Evolutionary conservation across 2,888 invertebrate species (phyloP), one percentile per base, ranked within the genome.

Genomic region (Cerastoderma edule): DNA sequence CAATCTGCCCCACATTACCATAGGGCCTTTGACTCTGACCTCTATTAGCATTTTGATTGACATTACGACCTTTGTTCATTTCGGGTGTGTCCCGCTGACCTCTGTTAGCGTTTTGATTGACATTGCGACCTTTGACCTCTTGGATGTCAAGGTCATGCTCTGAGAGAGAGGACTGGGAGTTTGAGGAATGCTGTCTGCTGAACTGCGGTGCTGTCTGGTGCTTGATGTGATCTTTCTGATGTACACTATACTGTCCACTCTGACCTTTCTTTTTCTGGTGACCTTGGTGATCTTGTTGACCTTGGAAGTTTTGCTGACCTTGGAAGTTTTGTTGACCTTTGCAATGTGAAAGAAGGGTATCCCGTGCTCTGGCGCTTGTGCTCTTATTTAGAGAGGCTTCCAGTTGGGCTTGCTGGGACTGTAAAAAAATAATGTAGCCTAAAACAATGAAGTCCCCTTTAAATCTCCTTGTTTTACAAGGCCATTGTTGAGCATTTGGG

Each of bases 261-360:
- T 32, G 60, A 60, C 60, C 33, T 60, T 39, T 35, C 22, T 39
- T 24, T 16, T 56, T 27, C 13, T 24, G 16, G 10, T 24, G 13
- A 27, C 27, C 13, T 27, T 19, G 5, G 5, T 5, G 19, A n/a
- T 50, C 22, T 24, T 50, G 50, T 33, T 67, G 64, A 22, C 50
- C 5, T 50, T 50, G 19, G 10, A 22, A 22, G 50, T 22, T 50
- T 27, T 56, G 56, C 10, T 50, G 50, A 32, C 56, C 56, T 46
- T 64, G 64, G 27, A 56, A 56, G 27, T 27, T 27, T 46, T 35
- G 64, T 27, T 64, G 64, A 64, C 64, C 46, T 66, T 53, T 66
- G 39, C 53, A 10, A 53, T 66, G 66, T 4, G 67, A 44, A 3
- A 54, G 56, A 22, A 54, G 30, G 6, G 32, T 39, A 6, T 67